Evolutionary conservation across 2,888 invertebrate species (phyloP).

Genomic region (Drosophila siamana): DNA sequence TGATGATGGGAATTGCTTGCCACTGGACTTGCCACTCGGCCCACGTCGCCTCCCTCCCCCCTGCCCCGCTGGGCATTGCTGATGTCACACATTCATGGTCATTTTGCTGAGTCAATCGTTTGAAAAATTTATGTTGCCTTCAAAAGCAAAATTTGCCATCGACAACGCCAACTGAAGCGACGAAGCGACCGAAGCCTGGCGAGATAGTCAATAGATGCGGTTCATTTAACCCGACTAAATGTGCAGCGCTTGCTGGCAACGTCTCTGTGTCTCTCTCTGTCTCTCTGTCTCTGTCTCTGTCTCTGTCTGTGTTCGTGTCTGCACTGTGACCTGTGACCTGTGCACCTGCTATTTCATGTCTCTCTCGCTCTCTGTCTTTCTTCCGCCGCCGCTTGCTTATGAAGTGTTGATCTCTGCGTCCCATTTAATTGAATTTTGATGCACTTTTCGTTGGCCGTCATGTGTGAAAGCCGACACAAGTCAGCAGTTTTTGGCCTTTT

Average conservation of each 20-base stretch:
- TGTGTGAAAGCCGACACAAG: slow-evolving; percentile 30
- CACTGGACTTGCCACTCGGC: background rate
- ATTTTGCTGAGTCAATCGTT: slow-evolving; percentile 80
- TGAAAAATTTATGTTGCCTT: slow-evolving; percentile 80
- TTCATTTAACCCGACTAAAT: slow-evolving; percentile 79
- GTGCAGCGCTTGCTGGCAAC: slow-evolving; percentile 64
- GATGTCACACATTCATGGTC: slow-evolving; percentile 80
- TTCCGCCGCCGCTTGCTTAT: slow-evolving; percentile 41
- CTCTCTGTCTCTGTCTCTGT: slow-evolving; percentile 2
- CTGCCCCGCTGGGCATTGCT: slow-evolving; percentile 51
- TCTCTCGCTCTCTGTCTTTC: background rate
- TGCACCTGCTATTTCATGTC: slow-evolving; percentile 25
- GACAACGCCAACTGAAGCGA: slow-evolving; percentile 25
- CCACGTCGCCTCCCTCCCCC: slow-evolving; percentile 1
- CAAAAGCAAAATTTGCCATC: slow-evolving; percentile 76
- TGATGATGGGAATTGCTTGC: slow-evolving; percentile 15
- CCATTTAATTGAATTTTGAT: slow-evolving; percentile 76
- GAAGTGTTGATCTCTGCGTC: slow-evolving; percentile 75
- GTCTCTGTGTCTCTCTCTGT: background rate
- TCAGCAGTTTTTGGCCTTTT: slow-evolving; percentile 35
- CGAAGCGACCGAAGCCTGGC: slow-evolving; percentile 33
- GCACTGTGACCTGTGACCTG: slow-evolving; percentile 26
- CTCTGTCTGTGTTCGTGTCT: background rate
- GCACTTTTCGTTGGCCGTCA: slow-evolving; percentile 51
- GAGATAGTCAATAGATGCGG: slow-evolving; percentile 80